Conservation (phyloP, 2,888 invertebrate species). For the Bembecia ichneumoniformis region DNA sequence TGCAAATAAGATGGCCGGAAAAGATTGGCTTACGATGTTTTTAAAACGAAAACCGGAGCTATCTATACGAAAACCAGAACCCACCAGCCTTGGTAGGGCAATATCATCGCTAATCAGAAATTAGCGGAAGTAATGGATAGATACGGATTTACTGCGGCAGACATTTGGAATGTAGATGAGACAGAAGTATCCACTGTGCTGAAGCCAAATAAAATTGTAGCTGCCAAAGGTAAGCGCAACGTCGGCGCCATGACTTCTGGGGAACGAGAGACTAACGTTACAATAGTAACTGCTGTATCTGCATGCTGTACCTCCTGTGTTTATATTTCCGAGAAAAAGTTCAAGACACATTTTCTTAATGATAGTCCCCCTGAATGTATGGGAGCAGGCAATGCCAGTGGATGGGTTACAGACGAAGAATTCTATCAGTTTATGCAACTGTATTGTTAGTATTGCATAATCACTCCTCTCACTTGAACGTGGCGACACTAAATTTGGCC, state of each 20-base stretch:
- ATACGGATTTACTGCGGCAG: constrained; percentile 10
- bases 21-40: constrained; percentile 18
- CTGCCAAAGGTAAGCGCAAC: constrained; percentile 18
- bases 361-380: constrained; percentile 4
- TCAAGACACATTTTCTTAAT: constrained; percentile 2
- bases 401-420: constrained; percentile 12
- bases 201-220: constrained; percentile 19
- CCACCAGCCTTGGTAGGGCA: constrained; percentile 19
- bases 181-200: constrained; percentile 18
- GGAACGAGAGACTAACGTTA: constrained; percentile 22
- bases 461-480: constrained; percentile 15
- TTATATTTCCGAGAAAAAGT: constrained; percentile 5
- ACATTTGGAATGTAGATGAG: constrained; percentile 18
- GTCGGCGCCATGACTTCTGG: constrained; percentile 17
- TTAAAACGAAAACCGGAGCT: constrained; percentile 17
- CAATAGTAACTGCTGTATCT: constrained; percentile 12
- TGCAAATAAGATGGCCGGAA: constrained; percentile 13
- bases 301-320: constrained; percentile 5
- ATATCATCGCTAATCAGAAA: constrained; percentile 23
- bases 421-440: constrained; percentile 9
- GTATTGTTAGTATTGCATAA: constrained; percentile 13
- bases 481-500: constrained; percentile 6
- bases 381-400: constrained; percentile 9
- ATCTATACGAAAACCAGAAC: constrained; percentile 18
- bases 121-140: constrained; percentile 16